phyloP scores from a whole-genome alignment of 1,140 invertebrate genomes.

The Drosophila persimilis region DNA sequence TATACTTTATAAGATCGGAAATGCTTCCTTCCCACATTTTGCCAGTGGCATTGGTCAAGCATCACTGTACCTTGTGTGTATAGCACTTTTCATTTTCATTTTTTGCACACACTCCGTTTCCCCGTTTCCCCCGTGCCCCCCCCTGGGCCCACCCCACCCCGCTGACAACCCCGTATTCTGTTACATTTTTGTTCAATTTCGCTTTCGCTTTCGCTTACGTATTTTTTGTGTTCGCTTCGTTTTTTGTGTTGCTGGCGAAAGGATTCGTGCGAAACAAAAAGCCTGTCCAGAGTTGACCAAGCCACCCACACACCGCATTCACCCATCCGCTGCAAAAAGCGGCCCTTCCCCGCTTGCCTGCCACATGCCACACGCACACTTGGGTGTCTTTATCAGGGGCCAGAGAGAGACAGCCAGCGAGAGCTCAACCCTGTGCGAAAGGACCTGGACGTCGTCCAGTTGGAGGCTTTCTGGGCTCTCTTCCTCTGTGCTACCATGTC shows the following conservation, averaged over 20 bases:
- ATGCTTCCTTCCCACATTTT: no score
- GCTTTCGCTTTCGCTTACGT: conserved; percentile 58
- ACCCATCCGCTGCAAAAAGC: neutral
- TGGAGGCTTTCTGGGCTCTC: conserved; percentile 2
- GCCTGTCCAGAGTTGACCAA: conserved; percentile 66
- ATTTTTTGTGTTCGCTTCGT: conserved; percentile 27
- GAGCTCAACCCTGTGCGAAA: conserved; percentile 46
- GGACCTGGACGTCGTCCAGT: conserved; percentile 38
- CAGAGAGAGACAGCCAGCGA: conserved; percentile 19
- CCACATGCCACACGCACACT: conserved; percentile 76
- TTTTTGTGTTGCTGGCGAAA: conserved; percentile 52
- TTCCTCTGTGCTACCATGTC: conserved; percentile 31
- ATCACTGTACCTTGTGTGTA: conserved; percentile 14
- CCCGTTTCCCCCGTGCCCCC: neutral
- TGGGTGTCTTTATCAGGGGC: conserved; percentile 71
- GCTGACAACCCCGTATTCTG: conserved; percentile 41
- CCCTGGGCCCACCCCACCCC: neutral
- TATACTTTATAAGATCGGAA: no score
- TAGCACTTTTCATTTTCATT: conserved; percentile 25
- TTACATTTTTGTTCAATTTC: conserved; percentile 62
- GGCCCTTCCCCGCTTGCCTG: conserved; percentile 1
- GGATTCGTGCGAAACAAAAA: conserved; percentile 78
- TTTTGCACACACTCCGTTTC: conserved; percentile 19
- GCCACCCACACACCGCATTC: conserved; percentile 11
- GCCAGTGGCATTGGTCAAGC: neutral